Percentiles rank a stretch among this genome's conserved stretches.
phyloP scores from a whole-genome alignment of 2,888 invertebrate species.

The Eretmocerus hayati region DNA sequence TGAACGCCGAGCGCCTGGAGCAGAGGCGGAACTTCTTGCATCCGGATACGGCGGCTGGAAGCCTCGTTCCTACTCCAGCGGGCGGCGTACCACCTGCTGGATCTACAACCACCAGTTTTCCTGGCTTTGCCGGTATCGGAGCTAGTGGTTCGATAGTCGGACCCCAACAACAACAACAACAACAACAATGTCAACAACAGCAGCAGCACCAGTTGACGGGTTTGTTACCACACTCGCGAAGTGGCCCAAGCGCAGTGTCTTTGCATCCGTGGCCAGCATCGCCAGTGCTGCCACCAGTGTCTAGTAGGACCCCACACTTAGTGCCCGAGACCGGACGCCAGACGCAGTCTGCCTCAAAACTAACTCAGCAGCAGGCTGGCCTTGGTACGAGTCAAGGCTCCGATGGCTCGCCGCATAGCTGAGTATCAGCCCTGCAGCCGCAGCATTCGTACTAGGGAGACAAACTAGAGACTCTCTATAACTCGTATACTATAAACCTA shows the following conservation, averaged over 20 bases:
- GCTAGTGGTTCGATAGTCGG: slow-evolving; percentile 11
- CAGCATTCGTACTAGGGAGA: slow-evolving; percentile 44
- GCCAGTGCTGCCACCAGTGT: slow-evolving; percentile 65
- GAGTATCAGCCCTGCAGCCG: slow-evolving; percentile 46
- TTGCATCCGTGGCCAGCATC: slow-evolving; percentile 74
- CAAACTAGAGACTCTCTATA: no score
- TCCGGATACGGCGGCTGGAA: slow-evolving; percentile 72
- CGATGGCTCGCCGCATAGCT: slow-evolving; percentile 44
- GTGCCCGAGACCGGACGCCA: slow-evolving; percentile 57
- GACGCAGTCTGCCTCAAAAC: slow-evolving; percentile 37
- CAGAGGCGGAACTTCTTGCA: slow-evolving; percentile 80
- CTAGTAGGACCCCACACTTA: slow-evolving; percentile 64
- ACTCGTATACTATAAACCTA: no score
- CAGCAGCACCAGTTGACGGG: slow-evolving; percentile 29
- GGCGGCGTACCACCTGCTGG: slow-evolving; percentile 46
- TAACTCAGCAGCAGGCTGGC: slow-evolving; percentile 34
- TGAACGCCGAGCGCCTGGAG: slow-evolving; percentile 71
- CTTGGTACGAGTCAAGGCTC: slow-evolving; percentile 43
- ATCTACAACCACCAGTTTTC: slow-evolving; percentile 23
- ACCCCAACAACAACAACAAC: neutral
- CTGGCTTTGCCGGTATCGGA: slow-evolving; percentile 16
- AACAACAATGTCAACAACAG: slow-evolving; percentile 12
- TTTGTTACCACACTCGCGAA: slow-evolving; percentile 50
- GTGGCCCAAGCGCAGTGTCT: slow-evolving; percentile 55
- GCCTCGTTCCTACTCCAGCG: slow-evolving; percentile 46